phyloP scores from a whole-genome alignment of 2,888 invertebrate genomes.

The Lasioglossum zephyrum region DNA sequence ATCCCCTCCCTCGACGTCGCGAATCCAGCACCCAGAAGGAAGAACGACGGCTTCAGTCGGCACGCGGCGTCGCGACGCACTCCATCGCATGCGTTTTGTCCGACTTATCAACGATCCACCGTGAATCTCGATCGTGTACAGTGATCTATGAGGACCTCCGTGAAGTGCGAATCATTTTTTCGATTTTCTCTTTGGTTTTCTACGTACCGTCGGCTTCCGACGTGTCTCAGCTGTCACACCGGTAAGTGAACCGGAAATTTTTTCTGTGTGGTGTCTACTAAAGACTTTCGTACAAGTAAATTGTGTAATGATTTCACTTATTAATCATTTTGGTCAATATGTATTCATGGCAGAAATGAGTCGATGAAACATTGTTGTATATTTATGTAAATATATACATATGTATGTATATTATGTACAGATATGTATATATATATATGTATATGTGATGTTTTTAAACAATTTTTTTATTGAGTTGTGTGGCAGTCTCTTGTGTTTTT shows the following conservation, averaged over 20 bases:
- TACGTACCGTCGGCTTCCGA: not conserved
- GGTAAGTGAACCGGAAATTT: not conserved
- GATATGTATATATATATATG: not conserved
- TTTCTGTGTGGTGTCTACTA: not conserved
- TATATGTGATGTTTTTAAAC: not conserved
- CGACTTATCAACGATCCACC: not conserved
- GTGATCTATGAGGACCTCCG: not conserved
- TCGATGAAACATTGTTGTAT: not conserved
- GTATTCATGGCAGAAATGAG: not conserved
- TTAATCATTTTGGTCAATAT: not conserved
- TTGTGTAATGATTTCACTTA: not conserved
- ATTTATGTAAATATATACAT: not conserved
- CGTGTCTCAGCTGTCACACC: not conserved
- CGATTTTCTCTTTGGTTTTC: not conserved
- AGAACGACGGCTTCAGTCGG: constrained; percentile 71
- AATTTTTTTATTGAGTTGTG: not conserved
- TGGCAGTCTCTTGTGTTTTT: not conserved
- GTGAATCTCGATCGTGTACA: not conserved
- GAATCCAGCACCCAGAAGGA: constrained; percentile 34
- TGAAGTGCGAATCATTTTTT: not conserved
- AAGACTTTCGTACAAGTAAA: not conserved
- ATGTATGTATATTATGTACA: too few relatives aligned
- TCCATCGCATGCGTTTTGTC: constrained; percentile 33
- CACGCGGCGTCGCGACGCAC: constrained; percentile 75
- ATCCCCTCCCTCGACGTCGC: constrained; percentile 29